These are phyloP conservation scores for Echeneis naucrates DNA, from an alignment of 2,797 vertebrate genomes.

Conservation along the genomic window DNA sequence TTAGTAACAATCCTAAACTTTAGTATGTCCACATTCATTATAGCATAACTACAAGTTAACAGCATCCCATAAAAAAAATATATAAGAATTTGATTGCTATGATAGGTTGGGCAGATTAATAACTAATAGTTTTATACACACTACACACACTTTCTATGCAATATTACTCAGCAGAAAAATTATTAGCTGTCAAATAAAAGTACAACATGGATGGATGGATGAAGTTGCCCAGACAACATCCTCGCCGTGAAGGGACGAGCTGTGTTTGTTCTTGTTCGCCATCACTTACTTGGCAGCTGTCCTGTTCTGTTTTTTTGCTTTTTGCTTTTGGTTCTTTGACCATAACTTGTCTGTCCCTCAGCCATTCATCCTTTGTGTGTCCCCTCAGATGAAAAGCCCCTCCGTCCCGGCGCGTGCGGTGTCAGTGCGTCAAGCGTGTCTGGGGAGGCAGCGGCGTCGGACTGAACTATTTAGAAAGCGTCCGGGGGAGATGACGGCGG, in stretches of 20 bases:
- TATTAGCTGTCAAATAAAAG: constrained; percentile 1
- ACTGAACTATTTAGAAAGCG: constrained; percentile 46
- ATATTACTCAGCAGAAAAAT: not conserved
- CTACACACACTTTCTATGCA: not conserved
- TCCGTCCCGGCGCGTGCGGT: constrained; percentile 72
- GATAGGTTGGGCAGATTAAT: not conserved
- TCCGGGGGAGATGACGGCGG: rapidly evolving
- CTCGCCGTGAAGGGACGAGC: constrained; percentile 1
- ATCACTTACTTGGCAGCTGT: constrained; percentile 75
- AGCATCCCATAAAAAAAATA: too few relatives aligned
- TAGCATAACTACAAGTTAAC: too few relatives aligned
- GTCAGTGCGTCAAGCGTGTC: constrained; percentile 71
- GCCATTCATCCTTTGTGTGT: constrained; percentile 59
- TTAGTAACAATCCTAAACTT: not conserved
- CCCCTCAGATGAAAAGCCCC: constrained; percentile 54
- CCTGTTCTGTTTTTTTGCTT: constrained; percentile 32
- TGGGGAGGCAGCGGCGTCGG: constrained; percentile 51
- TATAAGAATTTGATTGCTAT: too few relatives aligned
- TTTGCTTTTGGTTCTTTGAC: constrained; percentile 31
- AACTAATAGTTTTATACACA: not conserved
- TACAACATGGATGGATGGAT: not conserved
- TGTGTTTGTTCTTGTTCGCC: constrained; percentile 20
- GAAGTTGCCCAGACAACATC: not conserved
- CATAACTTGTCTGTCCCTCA: constrained; percentile 46
- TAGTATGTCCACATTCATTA: not conserved